Percentiles rank a stretch among this genome's conserved stretches.
phyloP scores from a whole-genome alignment of 1,140 invertebrate species.

The Bombyx mori region ASM3026992v2 NC_085110.1:5539001-5539500 shows the following conservation, averaged over 20 bases:
- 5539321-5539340: slow-evolving; percentile 48
- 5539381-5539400: slow-evolving; percentile 10
- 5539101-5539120: slow-evolving; percentile 68
- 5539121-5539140: slow-evolving; percentile 64
- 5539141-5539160: slow-evolving; percentile 70
- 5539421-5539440: slow-evolving; percentile 54
- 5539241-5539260: slow-evolving; percentile 7
- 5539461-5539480: slow-evolving; percentile 21
- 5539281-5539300: slow-evolving; percentile 17
- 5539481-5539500: slow-evolving; percentile 18
- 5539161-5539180: slow-evolving; percentile 64
- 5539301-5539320: slow-evolving; percentile 30
- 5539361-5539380: slow-evolving; percentile 18
- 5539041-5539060: slow-evolving; percentile 69
- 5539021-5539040: slow-evolving; percentile 69
- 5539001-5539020: slow-evolving; percentile 71
- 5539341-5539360: slow-evolving; percentile 51
- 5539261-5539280: background rate
- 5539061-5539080: slow-evolving; percentile 69
- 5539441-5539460: slow-evolving; percentile 37
- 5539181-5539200: slow-evolving; percentile 54
- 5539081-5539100: slow-evolving; percentile 69
- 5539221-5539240: slow-evolving; percentile 36
- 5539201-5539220: slow-evolving; percentile 61
- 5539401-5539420: slow-evolving; percentile 25